Evolutionary conservation across 2,888 invertebrate genomes (phyloP).

Genomic region (Pachydiplax longipennis): DNA sequence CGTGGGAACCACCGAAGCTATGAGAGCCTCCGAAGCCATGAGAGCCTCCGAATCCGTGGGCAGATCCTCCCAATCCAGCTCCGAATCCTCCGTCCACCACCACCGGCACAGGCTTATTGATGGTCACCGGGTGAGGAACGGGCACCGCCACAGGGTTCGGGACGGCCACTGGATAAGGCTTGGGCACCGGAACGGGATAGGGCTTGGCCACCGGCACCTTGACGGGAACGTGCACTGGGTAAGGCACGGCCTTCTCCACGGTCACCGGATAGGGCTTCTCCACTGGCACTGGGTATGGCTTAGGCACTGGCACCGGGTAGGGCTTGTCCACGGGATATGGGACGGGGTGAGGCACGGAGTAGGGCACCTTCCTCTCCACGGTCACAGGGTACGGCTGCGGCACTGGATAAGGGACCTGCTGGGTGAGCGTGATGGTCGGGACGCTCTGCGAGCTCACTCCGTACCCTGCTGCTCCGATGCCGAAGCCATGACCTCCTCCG

Average conservation of each 20-base stretch:
- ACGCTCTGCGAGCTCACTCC: slow-evolving; percentile 65
- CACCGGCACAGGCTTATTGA: slow-evolving; percentile 53
- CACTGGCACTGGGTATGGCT: slow-evolving; percentile 76
- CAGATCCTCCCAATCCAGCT: background rate
- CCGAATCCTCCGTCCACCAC: background rate
- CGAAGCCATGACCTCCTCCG: slow-evolving; percentile 16
- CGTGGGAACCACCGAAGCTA: background rate
- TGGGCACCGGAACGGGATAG: slow-evolving; percentile 74
- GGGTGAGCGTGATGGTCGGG: slow-evolving; percentile 73
- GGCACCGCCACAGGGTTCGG: slow-evolving; percentile 70
- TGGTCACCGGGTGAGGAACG: slow-evolving; percentile 52
- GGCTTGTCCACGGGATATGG: slow-evolving; percentile 50
- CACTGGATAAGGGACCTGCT: slow-evolving; percentile 74
- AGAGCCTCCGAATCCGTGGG: background rate
- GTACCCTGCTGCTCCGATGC: slow-evolving; percentile 61
- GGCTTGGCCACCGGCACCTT: slow-evolving; percentile 78
- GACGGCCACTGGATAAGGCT: slow-evolving; percentile 73
- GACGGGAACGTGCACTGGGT: slow-evolving; percentile 60
- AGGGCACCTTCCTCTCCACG: slow-evolving; percentile 49
- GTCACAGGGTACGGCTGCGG: slow-evolving; percentile 56
- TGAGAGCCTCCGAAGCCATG: background rate
- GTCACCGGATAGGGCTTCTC: slow-evolving; percentile 67
- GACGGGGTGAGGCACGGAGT: slow-evolving; percentile 48
- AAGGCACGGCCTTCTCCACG: slow-evolving; percentile 50
- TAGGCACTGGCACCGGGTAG: slow-evolving; percentile 62